Evolutionary conservation across 2,113 vertebrate species (phyloP), one percentile per base, ranked within the genome.

Genomic region (Nesospiza acunhae): DNA sequence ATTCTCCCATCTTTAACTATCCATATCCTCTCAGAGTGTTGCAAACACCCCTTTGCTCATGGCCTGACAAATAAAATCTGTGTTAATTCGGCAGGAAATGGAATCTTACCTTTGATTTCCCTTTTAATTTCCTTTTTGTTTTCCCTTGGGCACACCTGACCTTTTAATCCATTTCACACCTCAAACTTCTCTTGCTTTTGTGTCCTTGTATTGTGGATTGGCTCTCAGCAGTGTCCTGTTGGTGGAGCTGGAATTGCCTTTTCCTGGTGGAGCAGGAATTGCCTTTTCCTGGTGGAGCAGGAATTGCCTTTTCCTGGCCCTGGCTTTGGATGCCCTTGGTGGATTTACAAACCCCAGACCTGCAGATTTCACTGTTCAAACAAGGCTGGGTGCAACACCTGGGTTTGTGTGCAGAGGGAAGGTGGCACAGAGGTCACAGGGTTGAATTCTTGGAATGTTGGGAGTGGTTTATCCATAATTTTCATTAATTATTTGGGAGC

Each of bases 311-410:
- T 41, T 18, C n/a, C 53, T 23, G 28, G 33, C 22, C 9, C 9
- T 2, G 12, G 13, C 1, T 46, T 44, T 37, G 41, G 59, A 6
- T 73, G 42, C 49, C 44, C 30, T 60, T 39, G n/a, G 22, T 2
- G 3, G 63, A 62, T 17, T 60, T 9, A 0, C 0, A 11, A 42
- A 27, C 17, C 37, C 47, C n/a, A 15, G 37, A 8, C 2, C 4
- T 31, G 12, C 35, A 85, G 39, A 55, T 67, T 66, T 63, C 7
- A 0, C 13, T 44, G 7, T 37, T 69, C 27, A 30, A 49, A 59
- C 46, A 6, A 18, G 16, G 0, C 56, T 44, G 70, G 70, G n/a
- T 9, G 37, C 64, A 17, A 1, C 26, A 0, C 46, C 0, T 0
- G 22, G 47, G 3, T 77, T 62, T 37, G 59, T 70, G 14, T 22